These are phyloP conservation scores for Anthonomus grandis DNA, from an alignment of 1,140 invertebrate species.

Conservation along the genomic window DNA sequence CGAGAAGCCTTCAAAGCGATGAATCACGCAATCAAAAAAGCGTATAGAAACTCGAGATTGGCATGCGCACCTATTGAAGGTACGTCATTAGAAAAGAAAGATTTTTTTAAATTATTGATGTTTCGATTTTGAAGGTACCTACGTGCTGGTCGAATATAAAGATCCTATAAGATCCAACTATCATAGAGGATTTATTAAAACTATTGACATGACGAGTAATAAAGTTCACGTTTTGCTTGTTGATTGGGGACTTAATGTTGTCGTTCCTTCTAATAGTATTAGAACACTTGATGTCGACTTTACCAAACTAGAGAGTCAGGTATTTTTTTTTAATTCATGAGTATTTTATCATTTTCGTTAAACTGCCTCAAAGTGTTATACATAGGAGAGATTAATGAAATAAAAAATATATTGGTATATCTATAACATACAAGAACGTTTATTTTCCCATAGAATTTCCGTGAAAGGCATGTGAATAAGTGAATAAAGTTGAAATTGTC, in stretches of 20 bases:
- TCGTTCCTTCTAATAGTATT: constrained; percentile 19
- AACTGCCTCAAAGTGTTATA: no score
- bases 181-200: constrained; percentile 30
- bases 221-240: constrained; percentile 29
- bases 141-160: constrained; percentile 30
- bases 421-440: no score
- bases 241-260: constrained; percentile 30
- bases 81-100: no score
- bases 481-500: no score
- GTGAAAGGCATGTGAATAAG: no score
- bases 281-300: constrained; percentile 22
- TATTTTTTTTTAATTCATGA: no score
- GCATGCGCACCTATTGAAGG: constrained; percentile 28
- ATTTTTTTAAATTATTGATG: no score
- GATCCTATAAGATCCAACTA: constrained; percentile 23
- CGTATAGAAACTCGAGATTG: constrained; percentile 4
- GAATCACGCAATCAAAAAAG: constrained; percentile 12
- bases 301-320: constrained; percentile 31
- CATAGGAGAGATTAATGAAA: no score
- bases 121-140: constrained; percentile 18
- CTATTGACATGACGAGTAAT: constrained; percentile 17
- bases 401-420: no score
- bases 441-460: no score
- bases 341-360: no score
- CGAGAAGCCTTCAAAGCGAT: constrained; percentile 21